Base-by-base conservation (phyloP, 2,113 vertebrate species). In the Lampris megalopsis region DNA sequence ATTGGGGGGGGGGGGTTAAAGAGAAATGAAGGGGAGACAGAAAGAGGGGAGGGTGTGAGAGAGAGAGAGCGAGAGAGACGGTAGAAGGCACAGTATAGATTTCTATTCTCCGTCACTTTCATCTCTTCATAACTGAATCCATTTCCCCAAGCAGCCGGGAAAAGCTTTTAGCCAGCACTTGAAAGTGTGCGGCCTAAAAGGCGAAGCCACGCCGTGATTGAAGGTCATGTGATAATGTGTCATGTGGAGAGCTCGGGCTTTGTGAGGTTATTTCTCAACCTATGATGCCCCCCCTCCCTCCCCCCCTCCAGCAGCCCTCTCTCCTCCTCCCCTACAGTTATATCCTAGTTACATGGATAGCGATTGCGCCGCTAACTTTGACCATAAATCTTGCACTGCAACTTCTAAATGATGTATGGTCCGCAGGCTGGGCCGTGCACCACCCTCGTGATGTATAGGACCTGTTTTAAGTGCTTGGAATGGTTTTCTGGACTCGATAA, bases 161-260 rank as follows among this genome's bases (percentile, higher is more conserved):
- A 89, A 91, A 89, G 89, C 89, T 92, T 91, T 92, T 88, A 92
- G 89, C 64, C 2, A 52, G 45, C 65, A 60, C 80, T 88, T n/a
- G 70, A 87, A 86, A 86, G 89, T 77, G 85, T 80, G 71, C 81
- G 74, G 77, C 85, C 89, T 85, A 89, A 89, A 90, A 90, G 89
- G 88, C 60, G 75, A 82, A 76, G 71, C 75, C 82, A 67, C 41
- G 79, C 86, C 87, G 90, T 72, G 86, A 89, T 88, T 62, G 82
- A 89, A 91, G 90, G 91, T 90, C 91, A 88, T 82, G 79, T 83
- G 79, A 71, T 84, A 76, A 88, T 85, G 79, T 85, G 85, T 85
- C 87, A 37, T 86, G 88, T 73, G 84, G 89, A 82, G 91, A 79
- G 78, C 69, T 0, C 41, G 76, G 84, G 66, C 81, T 91, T 91